Conservation (phyloP, 2,797 vertebrate species). For the Carduelis carduelis region DNA sequence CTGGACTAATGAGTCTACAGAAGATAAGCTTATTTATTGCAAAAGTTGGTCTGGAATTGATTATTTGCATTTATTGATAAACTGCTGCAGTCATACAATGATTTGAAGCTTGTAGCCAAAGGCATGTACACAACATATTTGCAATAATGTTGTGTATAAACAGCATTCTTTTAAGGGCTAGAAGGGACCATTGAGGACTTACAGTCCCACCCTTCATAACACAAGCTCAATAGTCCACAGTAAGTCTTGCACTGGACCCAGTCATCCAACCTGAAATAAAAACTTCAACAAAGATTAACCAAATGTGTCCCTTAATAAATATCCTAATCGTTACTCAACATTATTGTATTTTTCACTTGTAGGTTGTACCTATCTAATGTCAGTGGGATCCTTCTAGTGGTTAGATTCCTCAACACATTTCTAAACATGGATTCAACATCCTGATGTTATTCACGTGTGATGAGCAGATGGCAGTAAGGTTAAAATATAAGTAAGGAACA, state of each 20-base stretch:
- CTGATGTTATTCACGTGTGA: not conserved
- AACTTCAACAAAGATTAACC: not conserved
- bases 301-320: not conserved
- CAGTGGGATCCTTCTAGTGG: not conserved
- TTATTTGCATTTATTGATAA: not conserved
- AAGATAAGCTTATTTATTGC: not conserved
- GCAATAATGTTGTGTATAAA: accelerated
- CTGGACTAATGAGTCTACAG: not conserved
- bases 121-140: not conserved
- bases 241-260: not conserved
- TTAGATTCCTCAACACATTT: not conserved
- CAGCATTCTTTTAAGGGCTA: not conserved
- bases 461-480: not conserved
- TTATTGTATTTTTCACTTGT: not conserved
- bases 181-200: not conserved
- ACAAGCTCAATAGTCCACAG: not conserved
- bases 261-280: not conserved
- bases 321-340: not conserved
- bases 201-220: not conserved
- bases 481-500: not conserved
- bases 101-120: not conserved
- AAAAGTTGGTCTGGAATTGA: not conserved
- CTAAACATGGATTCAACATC: not conserved
- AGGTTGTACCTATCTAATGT: not conserved
- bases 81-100: not conserved